A percentile compares a stretch with the other conserved stretches of the same genome.
Evolutionary conservation across 2,797 vertebrate genomes (phyloP).

Genomic region (Falco cherrug): DNA sequence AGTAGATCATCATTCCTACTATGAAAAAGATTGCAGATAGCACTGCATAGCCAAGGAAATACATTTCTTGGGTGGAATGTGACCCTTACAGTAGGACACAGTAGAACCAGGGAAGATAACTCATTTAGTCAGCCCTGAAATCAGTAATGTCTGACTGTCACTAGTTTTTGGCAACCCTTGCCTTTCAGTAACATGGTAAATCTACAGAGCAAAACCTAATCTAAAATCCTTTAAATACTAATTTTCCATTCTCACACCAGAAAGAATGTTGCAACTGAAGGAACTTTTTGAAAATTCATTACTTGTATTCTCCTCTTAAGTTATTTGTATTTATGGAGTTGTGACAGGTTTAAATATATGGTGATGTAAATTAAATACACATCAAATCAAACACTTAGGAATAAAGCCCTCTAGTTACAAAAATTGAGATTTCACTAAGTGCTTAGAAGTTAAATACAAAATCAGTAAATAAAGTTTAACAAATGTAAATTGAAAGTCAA

Average conservation of each 20-base stretch:
- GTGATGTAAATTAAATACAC: constrained; percentile 6
- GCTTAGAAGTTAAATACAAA: constrained; percentile 30
- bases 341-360: neutral
- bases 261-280: neutral
- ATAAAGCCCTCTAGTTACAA: neutral
- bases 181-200: neutral
- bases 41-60: neutral
- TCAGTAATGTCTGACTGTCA: neutral
- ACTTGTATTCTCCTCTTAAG: neutral
- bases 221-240: neutral
- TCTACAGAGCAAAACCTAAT: neutral
- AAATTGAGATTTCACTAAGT: constrained; percentile 22
- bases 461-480: constrained; percentile 62
- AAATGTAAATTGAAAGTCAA: constrained; percentile 58
- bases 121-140: neutral
- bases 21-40: neutral
- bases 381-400: neutral
- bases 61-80: neutral
- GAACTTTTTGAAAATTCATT: neutral
- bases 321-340: constrained; percentile 11
- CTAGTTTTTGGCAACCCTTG: neutral
- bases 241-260: neutral
- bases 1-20: neutral
- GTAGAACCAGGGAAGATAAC: neutral
- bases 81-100: neutral